Evolutionary conservation across 2,888 invertebrate genomes (phyloP), one percentile per base, ranked within the genome.

Genomic region (Ophion ventricosus): DNA sequence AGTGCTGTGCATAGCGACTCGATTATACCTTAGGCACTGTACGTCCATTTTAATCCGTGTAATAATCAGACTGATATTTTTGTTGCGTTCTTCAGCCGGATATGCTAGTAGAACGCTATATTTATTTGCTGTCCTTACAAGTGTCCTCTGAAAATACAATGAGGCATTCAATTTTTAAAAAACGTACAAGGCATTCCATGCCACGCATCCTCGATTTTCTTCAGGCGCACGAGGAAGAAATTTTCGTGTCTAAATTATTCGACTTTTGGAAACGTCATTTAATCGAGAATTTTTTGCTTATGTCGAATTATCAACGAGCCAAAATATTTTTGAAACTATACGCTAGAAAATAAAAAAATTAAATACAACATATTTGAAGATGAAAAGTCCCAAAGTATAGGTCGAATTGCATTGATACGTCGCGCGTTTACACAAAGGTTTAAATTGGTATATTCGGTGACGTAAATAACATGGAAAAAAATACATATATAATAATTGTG

Each of bases 391-490:
- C 35, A 1, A 35, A 67, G 20, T 67, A 3, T 14, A 25, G 14
- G 23, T 67, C 25, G 23, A 25, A 5, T 1, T 20, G 43, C 23
- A 11, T 66, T 67, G 43, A 43, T 43, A 49, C 8, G 5, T 17
- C 67, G 40, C 8, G 14, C 49, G 43, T 25, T 14, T 25, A 17
- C 26, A 25, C 11, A 17, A 25, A 61, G 17, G 3, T 73, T 14
- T 20, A 59, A 59, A 59, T 23, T 57, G 20, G 14, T 11, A 2
- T 29, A 75, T 75, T 23, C 40, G 83, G 80, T 49, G 49, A 69
- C 40, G 40, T 72, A 66, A 67, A 20, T 40, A 20, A 49, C 49
- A 49, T 70, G 2, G 20, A 43, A 72, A 63, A 29, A 20, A 26
- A 14, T 14, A 54, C 29, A 64, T 63, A 3, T 17, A 49, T 49